Conservation (phyloP, 2,888 invertebrate genomes). For the Arctia plantaginis region DNA sequence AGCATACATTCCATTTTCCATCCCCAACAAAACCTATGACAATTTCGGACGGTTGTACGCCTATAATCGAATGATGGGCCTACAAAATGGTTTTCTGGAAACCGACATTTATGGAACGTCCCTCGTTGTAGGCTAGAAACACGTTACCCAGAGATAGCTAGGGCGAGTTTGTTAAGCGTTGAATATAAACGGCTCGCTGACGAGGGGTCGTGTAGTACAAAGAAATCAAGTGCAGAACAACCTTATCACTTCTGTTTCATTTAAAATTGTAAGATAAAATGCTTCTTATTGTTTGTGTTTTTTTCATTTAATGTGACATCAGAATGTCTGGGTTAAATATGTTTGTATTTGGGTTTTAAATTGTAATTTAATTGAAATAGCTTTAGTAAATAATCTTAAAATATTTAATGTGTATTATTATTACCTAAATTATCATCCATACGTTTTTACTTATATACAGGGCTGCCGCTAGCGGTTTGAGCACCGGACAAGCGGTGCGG, state of each 20-base stretch:
- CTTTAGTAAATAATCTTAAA: neutral
- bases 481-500: too few species aligned
- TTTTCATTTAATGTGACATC: neutral
- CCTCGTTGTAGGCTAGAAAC: slow-evolving; percentile 28
- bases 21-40: slow-evolving; percentile 39
- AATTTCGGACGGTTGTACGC: slow-evolving; percentile 33
- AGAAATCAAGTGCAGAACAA: slow-evolving; percentile 27
- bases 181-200: slow-evolving; percentile 26
- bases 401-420: neutral
- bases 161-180: slow-evolving; percentile 22
- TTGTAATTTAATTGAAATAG: neutral
- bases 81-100: slow-evolving; percentile 37
- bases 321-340: neutral
- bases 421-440: too few species aligned
- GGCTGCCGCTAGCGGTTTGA: too few species aligned
- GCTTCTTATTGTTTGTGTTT: slow-evolving; percentile 2
- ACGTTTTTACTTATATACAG: too few species aligned
- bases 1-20: slow-evolving; percentile 49
- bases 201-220: slow-evolving; percentile 26
- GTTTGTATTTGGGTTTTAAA: neutral
- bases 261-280: slow-evolving; percentile 18
- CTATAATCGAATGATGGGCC: slow-evolving; percentile 27
- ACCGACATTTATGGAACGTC: slow-evolving; percentile 24
- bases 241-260: slow-evolving; percentile 23
- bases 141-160: slow-evolving; percentile 28